Base-by-base conservation (phyloP, 2,888 invertebrate genomes). In the Chloroclysta siterata region DNA sequence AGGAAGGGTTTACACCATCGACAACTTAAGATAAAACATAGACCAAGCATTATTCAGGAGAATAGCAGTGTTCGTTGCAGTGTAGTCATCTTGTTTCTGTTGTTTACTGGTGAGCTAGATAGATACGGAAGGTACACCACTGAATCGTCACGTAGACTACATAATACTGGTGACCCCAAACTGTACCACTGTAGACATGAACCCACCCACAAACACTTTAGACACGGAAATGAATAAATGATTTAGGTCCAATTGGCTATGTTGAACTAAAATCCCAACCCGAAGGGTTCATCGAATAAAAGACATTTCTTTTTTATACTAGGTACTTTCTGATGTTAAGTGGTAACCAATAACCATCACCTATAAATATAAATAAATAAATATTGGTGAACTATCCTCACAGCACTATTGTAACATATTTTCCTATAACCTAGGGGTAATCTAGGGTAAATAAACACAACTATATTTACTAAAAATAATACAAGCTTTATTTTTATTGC, bases 141-240 rank as follows among this genome's bases (percentile, higher is more conserved):
- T 0, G 47, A 52, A 33, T 17, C 29, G 55, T 55, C 60, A 56
- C 57, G 57, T 57, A 57, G 33, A 56, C 47, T 29, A 53, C 47
- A 59, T 59, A 60, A 60, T 53, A 60, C 41, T 48, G 41, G 29
- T 42, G 53, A 63, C 57, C 62, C 17, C 53, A 57, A 53, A 50
- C 41, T 47, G 17, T 41, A 11, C 42, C 41, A 57, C 63, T 54
- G 5, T 36, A 55, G 46, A 62, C 51, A 60, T 33, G 53, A 17
- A 36, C 44, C 28, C 36, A 39, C 36, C 53, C 28, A 39, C 39
- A 46, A 39, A 53, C 47, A 60, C 39, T 53, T 42, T 7, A 22
- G 13, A n/a, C n/a, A 48, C 41, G 48, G 48, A 53, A 48, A 53
- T 53, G 14, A 44, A 58, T 53, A 29, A 46, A 59, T 52, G 53